Base-by-base conservation (phyloP, 92 coral and sea anemone genomes). In the Phymanthus crucifer region DNA sequence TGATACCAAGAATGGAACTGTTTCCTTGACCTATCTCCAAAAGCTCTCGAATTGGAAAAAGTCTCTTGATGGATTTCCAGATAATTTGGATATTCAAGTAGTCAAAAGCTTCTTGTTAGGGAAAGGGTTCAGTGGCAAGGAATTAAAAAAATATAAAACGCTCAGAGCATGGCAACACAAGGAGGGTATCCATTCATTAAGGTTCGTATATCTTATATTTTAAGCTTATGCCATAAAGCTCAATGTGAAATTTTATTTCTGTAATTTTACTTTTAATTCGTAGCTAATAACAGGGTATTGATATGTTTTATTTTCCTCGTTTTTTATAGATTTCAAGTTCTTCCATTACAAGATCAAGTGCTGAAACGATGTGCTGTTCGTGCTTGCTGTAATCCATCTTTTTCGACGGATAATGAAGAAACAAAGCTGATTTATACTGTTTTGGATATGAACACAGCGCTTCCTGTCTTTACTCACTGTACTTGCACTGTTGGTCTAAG, bases 401-500 rank as follows among this genome's bases (percentile, higher is more conserved):
- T 81, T 72, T 81, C 88, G 72, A 84, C 70, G 45, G 88, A 72
- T 43, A 69, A 81, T 34, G 84, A 84, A 77, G 88, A 84, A 78
- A 78, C 65, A 61, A 77, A 83, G 67, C 73, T 83, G 57, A 79
- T 83, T 43, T 77, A 83, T 71, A 54, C 77, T 40, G 83, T 83
- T 47, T 74, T 83, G 29, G 77, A 77, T 78, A 72, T 50, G 32
- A 69, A 78, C 45, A 84, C 88, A 47, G 79, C 76, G 79, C 72
- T 78, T 50, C 88, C 88, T 52, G 88, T 84, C 31, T 84, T 68
- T 77, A 72, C 83, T 38, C 71, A 83, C 77, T 83, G 88, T 38
- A 70, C 88, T 72, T 79, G 84, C 77, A 85, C 89, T 85, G 85
- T 85, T 34, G 81, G 87, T 71, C 73, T 86, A 75, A 80, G 89